phyloP scores from a whole-genome alignment of 23 tunicate genomes.

The Botrylloides violaceus region DNA sequence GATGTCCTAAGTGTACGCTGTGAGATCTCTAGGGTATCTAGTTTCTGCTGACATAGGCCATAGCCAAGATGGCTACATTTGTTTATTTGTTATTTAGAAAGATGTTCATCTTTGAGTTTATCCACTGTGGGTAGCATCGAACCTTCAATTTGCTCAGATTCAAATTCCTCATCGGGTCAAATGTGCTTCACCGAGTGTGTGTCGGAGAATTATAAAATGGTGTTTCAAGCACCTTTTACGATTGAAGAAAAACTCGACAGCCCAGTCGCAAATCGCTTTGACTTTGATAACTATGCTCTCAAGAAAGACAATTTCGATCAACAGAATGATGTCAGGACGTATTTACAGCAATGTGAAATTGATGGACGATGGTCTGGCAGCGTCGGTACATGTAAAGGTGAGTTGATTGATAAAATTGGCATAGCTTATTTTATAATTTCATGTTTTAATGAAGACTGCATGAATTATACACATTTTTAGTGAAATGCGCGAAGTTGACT shows the following conservation, averaged over 20 bases:
- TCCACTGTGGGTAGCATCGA: conserved; percentile 12
- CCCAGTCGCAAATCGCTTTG: neutral
- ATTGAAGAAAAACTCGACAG: conserved; percentile 1
- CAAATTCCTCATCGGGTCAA: conserved; percentile 18
- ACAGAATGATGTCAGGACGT: conserved; percentile 4
- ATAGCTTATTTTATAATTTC: too few relatives aligned
- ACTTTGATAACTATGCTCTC: neutral
- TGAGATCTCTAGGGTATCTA: too few relatives aligned
- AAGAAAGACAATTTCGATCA: neutral
- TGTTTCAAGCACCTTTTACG: neutral
- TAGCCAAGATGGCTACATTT: too few relatives aligned
- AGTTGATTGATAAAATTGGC: neutral
- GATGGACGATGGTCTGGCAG: conserved; percentile 31
- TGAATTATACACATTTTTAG: too few relatives aligned
- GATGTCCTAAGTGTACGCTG: conserved; percentile 2
- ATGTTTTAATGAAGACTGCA: too few relatives aligned
- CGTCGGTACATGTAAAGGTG: conserved; percentile 47
- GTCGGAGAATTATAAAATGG: conserved; percentile 4
- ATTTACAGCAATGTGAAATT: conserved; percentile 30
- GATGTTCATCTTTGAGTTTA: conserved; percentile 16
- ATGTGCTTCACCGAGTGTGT: conserved; percentile 41
- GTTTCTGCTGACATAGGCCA: too few relatives aligned
- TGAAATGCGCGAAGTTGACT: neutral
- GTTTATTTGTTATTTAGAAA: conserved; percentile 24
- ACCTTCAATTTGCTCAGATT: conserved; percentile 23